phyloP scores from a whole-genome alignment of 2,888 invertebrate genomes.

The Spialia ferax region DNA sequence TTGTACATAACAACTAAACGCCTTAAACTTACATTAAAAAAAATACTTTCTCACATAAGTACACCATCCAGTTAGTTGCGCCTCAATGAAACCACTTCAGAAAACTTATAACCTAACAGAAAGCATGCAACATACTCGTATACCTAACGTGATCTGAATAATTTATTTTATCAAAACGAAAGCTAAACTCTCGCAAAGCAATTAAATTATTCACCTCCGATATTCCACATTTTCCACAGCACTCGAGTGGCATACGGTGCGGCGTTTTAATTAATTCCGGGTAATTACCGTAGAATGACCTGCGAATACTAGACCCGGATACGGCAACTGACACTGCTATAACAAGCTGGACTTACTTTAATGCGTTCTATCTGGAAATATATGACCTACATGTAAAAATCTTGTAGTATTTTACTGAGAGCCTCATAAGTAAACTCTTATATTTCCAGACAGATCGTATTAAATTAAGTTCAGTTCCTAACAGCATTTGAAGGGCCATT shows the following conservation, averaged over 20 bases:
- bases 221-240: conserved; percentile 26
- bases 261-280: conserved; percentile 44
- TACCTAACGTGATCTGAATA: neutral
- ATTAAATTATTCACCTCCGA: conserved; percentile 34
- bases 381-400: neutral
- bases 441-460: too few species aligned
- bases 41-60: too few species aligned
- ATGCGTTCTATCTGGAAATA: conserved; percentile 8
- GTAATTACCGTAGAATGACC: conserved; percentile 42
- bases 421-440: too few species aligned
- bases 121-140: neutral
- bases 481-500: too few species aligned
- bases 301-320: conserved; percentile 39
- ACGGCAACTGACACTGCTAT: conserved; percentile 13
- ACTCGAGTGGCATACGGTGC: conserved; percentile 11
- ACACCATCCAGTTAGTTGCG: too few species aligned
- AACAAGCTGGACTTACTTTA: conserved; percentile 10
- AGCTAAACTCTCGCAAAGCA: conserved; percentile 11
- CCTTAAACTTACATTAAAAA: too few species aligned
- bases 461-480: too few species aligned
- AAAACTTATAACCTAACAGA: neutral
- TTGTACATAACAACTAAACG: too few species aligned
- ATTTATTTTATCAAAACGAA: conserved; percentile 1
- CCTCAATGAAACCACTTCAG: too few species aligned
- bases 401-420: too few species aligned